Conservation (phyloP, 2,888 invertebrate species). For the Thymelicus acteon region DNA sequence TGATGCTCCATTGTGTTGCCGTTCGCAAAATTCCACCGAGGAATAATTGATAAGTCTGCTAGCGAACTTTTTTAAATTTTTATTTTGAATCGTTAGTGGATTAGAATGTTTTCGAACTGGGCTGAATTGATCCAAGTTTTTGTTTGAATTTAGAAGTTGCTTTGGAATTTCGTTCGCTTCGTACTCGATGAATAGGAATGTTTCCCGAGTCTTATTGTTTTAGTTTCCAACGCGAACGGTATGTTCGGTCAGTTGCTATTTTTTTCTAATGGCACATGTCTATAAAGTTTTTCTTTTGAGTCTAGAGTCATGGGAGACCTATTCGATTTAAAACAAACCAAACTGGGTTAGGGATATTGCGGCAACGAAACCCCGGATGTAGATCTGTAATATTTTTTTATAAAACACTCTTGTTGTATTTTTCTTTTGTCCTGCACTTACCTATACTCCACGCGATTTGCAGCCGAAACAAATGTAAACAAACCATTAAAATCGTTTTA, state of each 20-base stretch:
- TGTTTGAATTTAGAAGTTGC: constrained; percentile 30
- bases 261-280: not conserved
- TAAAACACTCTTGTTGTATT: too few species aligned
- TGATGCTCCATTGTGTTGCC: constrained; percentile 80
- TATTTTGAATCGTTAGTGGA: constrained; percentile 60
- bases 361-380: too few species aligned
- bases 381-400: too few species aligned
- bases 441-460: too few species aligned
- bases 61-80: constrained; percentile 52
- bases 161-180: constrained; percentile 28
- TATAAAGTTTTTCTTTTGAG: too few species aligned
- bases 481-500: too few species aligned
- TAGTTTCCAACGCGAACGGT: constrained; percentile 6
- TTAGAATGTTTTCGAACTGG: constrained; percentile 61
- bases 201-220: constrained; percentile 30
- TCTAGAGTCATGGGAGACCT: too few species aligned
- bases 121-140: constrained; percentile 43
- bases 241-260: constrained; percentile 2
- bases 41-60: constrained; percentile 74
- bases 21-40: constrained; percentile 66
- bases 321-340: too few species aligned
- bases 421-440: too few species aligned
- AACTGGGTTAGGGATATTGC: too few species aligned
- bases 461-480: too few species aligned
- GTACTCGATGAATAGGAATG: constrained; percentile 29